Percentiles rank a stretch among this genome's conserved stretches.
phyloP scores from a whole-genome alignment of 2,797 vertebrate genomes.

The Pangasius larnaudii region DNA sequence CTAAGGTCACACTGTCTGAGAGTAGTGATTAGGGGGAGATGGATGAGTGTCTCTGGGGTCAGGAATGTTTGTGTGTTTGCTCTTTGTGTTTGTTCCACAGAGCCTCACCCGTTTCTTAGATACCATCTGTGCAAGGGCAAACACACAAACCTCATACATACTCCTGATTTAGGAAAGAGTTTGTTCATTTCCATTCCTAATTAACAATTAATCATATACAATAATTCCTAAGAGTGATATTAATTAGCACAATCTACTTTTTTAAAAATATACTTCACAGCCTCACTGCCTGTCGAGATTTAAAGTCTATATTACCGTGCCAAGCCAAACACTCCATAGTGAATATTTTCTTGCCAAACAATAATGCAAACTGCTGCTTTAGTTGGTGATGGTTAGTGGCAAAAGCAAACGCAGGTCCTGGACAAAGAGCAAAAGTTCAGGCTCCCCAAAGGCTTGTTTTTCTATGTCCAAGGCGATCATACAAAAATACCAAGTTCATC shows the following conservation, averaged over 20 bases:
- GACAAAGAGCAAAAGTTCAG: constrained; percentile 72
- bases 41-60: constrained; percentile 76
- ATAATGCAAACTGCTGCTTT: constrained; percentile 71
- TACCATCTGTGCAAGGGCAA: constrained; percentile 76
- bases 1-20: constrained; percentile 61
- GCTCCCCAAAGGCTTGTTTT: constrained; percentile 55
- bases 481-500: constrained; percentile 42
- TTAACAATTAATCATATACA: not conserved
- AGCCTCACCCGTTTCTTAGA: constrained; percentile 64
- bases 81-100: constrained; percentile 77
- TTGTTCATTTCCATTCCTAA: not conserved
- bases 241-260: not conserved
- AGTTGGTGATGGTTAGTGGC: constrained; percentile 63
- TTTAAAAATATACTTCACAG: not conserved
- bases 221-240: not conserved
- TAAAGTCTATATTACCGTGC: constrained; percentile 65
- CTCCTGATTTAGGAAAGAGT: not conserved
- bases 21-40: constrained; percentile 74
- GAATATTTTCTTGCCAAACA: constrained; percentile 73
- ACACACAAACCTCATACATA: constrained; percentile 4
- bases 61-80: constrained; percentile 80
- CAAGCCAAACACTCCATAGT: constrained; percentile 75
- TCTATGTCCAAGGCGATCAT: constrained; percentile 36
- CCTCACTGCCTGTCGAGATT: constrained; percentile 63
- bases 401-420: constrained; percentile 51